A percentile compares a stretch with the other conserved stretches of the same genome.
Evolutionary conservation across 2,888 invertebrate species (phyloP).

Genomic region (Andrena trimmerana): DNA sequence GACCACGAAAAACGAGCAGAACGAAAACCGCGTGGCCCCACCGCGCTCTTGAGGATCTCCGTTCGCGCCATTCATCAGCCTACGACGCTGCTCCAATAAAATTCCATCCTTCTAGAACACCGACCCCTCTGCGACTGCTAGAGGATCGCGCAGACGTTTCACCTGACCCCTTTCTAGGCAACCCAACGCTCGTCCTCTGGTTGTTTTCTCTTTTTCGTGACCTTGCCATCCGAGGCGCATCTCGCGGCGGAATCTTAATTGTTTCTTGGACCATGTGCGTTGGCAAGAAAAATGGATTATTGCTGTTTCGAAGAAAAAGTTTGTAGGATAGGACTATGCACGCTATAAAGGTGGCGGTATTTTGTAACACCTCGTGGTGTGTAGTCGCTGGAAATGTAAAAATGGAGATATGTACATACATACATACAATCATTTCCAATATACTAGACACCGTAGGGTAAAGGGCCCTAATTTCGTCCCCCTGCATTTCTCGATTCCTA

Average conservation of each 20-base stretch:
- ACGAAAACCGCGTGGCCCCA: conserved; percentile 61
- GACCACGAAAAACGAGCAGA: conserved; percentile 70
- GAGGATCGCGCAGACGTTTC: conserved; percentile 9
- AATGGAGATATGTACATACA: too few species aligned
- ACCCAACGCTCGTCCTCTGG: conserved; percentile 13
- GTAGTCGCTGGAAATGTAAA: too few species aligned
- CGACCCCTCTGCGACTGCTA: conserved; percentile 25
- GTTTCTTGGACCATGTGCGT: conserved; percentile 21
- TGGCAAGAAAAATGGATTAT: conserved; percentile 37
- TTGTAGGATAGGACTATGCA: neutral
- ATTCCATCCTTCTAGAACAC: conserved; percentile 68
- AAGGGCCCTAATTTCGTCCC: too few species aligned
- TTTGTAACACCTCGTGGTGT: neutral
- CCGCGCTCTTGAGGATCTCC: conserved; percentile 40
- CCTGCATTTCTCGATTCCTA: too few species aligned
- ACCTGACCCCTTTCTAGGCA: conserved; percentile 39
- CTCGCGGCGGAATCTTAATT: conserved; percentile 39
- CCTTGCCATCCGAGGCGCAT: conserved; percentile 37
- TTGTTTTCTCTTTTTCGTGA: conserved; percentile 13
- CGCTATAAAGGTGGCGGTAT: neutral
- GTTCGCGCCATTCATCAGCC: conserved; percentile 68
- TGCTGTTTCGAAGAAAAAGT: neutral
- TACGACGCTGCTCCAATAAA: conserved; percentile 67
- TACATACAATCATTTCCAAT: too few species aligned
- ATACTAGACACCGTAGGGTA: too few species aligned